Base-by-base conservation (phyloP, 2,888 invertebrate species). In the Pterobdella sp. region DNA sequence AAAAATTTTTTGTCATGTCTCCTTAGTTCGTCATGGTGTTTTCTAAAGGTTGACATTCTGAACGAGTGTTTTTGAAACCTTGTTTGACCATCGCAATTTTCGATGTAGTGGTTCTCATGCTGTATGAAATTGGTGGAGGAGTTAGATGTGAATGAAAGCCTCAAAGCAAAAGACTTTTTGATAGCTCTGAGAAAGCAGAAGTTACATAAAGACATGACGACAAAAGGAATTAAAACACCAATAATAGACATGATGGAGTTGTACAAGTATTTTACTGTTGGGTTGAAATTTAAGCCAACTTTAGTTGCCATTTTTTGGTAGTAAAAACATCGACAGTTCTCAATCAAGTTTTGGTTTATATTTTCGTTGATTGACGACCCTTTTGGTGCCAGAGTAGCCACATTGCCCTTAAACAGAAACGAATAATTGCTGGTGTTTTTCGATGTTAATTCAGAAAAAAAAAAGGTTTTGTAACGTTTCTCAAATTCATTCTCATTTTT, bases 201-300 rank as follows among this genome's bases (percentile, higher is more conserved):
- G 73, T 82, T 82, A 74, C 81, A 81, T 75, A 80, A 79, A 34
- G 81, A 75, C 7, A 82, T 79, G 4, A 82, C 75, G 14, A 80
- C 66, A 1, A 82, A 76, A 0, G 82, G 82, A 2, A 81, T 74
- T 52, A 82, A 78, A 67, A 81, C 80, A 18, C 81, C 81, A 0
- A 81, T 72, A 1, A 80, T 78, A 0, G 81, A 80, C 80, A 81
- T 81, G 7, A 79, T 67, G 1, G 80, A 75, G 60, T 80, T 74
- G 76, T 82, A 82, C 4, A 76, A 74, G 65, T 77, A 79, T 36
- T 35, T 71, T 10, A 80, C 79, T 68, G 79, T 78, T n/a, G 49
- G 31, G 7, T 69, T 63, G 60, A 65, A 64, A 64, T 72, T 66
- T 35, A 68, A 74, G n/a, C 75, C 63, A 0, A 63, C 49, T 29